phyloP scores from a whole-genome alignment of 2,888 invertebrate genomes.

The Drosophila fungiperda region DNA sequence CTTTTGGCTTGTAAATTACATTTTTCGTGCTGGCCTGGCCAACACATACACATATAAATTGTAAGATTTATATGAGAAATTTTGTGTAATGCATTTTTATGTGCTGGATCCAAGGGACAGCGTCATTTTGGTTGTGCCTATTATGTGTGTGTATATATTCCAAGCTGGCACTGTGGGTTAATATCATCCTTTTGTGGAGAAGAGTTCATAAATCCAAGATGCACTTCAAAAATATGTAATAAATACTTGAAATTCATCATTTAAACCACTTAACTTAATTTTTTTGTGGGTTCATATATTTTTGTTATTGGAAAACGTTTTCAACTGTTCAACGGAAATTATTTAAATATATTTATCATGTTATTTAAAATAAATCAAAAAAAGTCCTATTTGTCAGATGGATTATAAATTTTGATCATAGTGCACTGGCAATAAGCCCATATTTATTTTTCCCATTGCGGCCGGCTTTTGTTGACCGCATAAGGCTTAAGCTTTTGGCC shows the following conservation, averaged over 20 bases:
- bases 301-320: not conserved
- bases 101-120: constrained; percentile 55
- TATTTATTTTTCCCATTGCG: constrained; percentile 76
- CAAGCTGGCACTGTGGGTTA: constrained; percentile 3
- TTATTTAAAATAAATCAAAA: not conserved
- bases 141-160: constrained; percentile 3
- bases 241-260: not conserved
- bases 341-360: not conserved
- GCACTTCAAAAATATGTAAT: not conserved
- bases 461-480: constrained; percentile 76
- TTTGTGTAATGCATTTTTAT: constrained; percentile 80
- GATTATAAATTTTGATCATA: not conserved
- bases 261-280: not conserved
- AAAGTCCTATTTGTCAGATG: not conserved
- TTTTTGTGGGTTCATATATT: not conserved
- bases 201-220: not conserved
- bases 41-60: constrained; percentile 73
- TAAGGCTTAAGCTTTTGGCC: constrained; percentile 74
- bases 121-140: constrained; percentile 28
- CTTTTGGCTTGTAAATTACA: constrained; percentile 76
- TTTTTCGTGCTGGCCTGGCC: constrained; percentile 62
- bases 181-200: not conserved
- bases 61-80: constrained; percentile 81
- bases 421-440: constrained; percentile 51
- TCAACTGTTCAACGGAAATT: not conserved